Evolutionary conservation across 2,888 invertebrate genomes (phyloP), one percentile per base, ranked within the genome.

Genomic region (Agapostemon virescens): DNA sequence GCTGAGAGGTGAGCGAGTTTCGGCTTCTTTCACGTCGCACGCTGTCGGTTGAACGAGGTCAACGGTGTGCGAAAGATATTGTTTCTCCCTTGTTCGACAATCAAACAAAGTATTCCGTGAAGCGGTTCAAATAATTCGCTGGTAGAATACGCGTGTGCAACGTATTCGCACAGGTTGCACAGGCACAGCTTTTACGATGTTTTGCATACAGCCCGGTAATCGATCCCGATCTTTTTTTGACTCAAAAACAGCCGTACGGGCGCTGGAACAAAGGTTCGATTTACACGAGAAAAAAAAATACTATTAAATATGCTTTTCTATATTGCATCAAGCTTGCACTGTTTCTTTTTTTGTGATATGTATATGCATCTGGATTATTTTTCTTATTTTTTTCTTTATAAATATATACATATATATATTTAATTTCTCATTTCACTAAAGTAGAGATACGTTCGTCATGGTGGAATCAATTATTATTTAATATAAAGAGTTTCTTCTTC

Each of bases 211-310:
- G 36, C 33, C 67, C 7, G 49, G 13, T 70, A 17, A 67, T 74
- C 33, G 17, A 13, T 66, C 61, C 64, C 80, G 1, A 66, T 78
- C 71, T 40, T 45, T 67, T 45, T 49, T 70, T 49, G 20, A 52
- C 40, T 61, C 61, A 33, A 52, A n/a, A 68, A 63, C 58, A 52
- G 4, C 26, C 26, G 7, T 70, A 58, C 55, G 52, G 33, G 33
- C n/a, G 36, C 40, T 42, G 26, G 49, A 40, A 78, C 64, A 70
- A 78, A 81, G 78, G 80, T 81, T 74, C 49, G 80, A 30, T 69
- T 52, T 52, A 70, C 17, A 49, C 23, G 23, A 58, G 69, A 15
- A 33, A 23, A 73, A 15, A 33, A 23, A 33, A 7, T 69, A 69
- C 30, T 55, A n/a, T 9, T 66, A 30, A 67, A 69, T 23, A 69